Base-by-base conservation (phyloP, 2,113 vertebrate genomes). In the Arenaria interpres region DNA sequence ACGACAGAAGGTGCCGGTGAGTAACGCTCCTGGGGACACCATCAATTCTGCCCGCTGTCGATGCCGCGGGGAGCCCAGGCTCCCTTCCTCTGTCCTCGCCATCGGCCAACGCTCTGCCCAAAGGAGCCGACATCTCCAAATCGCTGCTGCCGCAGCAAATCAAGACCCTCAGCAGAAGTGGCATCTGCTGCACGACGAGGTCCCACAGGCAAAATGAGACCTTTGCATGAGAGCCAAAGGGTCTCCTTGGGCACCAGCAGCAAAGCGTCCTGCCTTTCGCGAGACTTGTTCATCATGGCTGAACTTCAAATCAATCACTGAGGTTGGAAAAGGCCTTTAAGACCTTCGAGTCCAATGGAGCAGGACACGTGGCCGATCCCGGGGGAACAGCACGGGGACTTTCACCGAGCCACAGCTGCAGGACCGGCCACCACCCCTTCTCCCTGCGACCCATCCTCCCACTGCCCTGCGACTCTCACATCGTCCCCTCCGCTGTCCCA, bases 251-350 rank as follows among this genome's bases (percentile, higher is more conserved):
- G 12, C 1, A 12, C 14, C 1, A 33, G 81, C n/a, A 21, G 72
- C 32, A 54, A 17, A 37, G 39, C 24, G 7, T 7, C 30, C 14
- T 1, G 5, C 59, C 14, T 28, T 63, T 13, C 3, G 19, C 6
- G 10, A 12, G 46, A 0, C n/a, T 6, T 6, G 14, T 6, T 9
- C 0, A 1, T 10, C 19, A 0, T 0, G 13, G 33, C 53, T 10
- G 30, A 51, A 21, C 69, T 4, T 35, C 35, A 3, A 13, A 4
- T 0, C 39, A 1, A 43, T 18, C 59, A 11, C 9, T 17, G 25
- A 5, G n/a, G 15, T 37, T 12, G 15, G 35, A 62, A 27, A 62
- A 62, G 59, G 25, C 22, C 35, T 37, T 24, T 23, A 14, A 35
- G 33, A 57, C 20, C 54, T 5, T 21, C 7, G 32, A 59, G 33